These are phyloP conservation scores for Mormyrus lacerda DNA, from an alignment of 2,113 vertebrate genomes.

Conservation along the genomic window DNA sequence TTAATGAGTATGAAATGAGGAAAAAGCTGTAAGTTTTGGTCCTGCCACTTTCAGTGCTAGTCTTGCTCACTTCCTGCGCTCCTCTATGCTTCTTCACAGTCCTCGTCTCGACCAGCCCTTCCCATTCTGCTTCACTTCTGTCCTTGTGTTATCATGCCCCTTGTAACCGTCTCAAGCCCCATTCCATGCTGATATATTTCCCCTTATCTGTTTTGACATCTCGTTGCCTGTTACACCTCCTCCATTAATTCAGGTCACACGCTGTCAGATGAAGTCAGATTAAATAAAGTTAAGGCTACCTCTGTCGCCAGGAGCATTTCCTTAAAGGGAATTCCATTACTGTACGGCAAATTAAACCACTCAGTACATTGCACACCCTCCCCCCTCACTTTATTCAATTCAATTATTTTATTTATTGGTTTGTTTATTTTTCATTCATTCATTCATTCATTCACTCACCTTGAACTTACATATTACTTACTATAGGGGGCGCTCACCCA, in stretches of 20 bases:
- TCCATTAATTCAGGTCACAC: not conserved
- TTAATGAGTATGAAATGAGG: not conserved
- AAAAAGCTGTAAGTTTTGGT: not conserved
- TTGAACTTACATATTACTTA: not conserved
- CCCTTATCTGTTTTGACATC: not conserved
- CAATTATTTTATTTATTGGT: not conserved
- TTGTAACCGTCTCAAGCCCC: not conserved
- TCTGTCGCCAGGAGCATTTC: not conserved
- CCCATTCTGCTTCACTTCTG: not conserved
- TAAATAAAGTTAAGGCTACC: not conserved
- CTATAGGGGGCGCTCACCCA: not conserved
- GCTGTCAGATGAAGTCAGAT: not conserved
- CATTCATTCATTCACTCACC: not conserved
- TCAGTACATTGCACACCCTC: not conserved
- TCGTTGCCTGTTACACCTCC: not conserved
- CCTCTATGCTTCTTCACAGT: not conserved
- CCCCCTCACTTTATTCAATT: not conserved
- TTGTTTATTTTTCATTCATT: not conserved
- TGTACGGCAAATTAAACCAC: not conserved
- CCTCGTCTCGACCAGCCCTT: not conserved
- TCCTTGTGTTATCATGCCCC: not conserved
- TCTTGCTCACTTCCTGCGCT: not conserved
- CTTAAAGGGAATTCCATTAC: not conserved
- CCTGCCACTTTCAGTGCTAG: not conserved
- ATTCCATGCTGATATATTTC: not conserved